Percentiles rank a stretch among this genome's conserved stretches.
Conservation (phyloP, 2,888 invertebrate genomes). For the Fissipunctia ypsillon region DNA sequence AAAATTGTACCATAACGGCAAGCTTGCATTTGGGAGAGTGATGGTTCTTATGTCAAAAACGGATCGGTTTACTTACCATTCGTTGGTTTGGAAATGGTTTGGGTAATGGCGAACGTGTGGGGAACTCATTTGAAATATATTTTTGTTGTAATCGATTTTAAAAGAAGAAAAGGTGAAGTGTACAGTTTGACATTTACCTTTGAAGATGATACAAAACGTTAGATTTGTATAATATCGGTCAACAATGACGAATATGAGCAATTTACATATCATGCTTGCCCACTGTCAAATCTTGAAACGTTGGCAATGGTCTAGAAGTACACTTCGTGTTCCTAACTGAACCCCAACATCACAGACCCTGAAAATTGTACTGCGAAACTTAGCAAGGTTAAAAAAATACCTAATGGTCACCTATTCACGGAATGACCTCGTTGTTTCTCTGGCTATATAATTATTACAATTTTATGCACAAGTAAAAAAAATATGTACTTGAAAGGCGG, state of each 20-base stretch:
- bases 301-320: background rate
- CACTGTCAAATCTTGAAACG: background rate
- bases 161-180: background rate
- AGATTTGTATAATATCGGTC: background rate
- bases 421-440: background rate
- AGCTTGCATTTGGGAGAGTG: conserved; percentile 19
- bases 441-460: too few relatives aligned
- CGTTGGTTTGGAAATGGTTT: background rate
- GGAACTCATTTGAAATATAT: background rate
- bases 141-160: background rate
- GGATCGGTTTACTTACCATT: background rate
- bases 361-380: background rate
- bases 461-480: too few relatives aligned
- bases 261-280: background rate
- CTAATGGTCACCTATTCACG: background rate
- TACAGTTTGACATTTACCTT: background rate
- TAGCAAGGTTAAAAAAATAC: background rate
- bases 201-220: background rate
- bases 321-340: too few relatives aligned
- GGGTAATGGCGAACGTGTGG: background rate
- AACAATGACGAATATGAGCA: too few relatives aligned
- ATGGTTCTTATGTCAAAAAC: conserved; percentile 14
- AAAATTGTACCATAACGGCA: conserved; percentile 47
- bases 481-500: too few relatives aligned
- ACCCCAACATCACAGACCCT: too few relatives aligned